Base-by-base conservation (phyloP, 2,797 vertebrate genomes). In the Pipistrellus pipistrellus region DNA sequence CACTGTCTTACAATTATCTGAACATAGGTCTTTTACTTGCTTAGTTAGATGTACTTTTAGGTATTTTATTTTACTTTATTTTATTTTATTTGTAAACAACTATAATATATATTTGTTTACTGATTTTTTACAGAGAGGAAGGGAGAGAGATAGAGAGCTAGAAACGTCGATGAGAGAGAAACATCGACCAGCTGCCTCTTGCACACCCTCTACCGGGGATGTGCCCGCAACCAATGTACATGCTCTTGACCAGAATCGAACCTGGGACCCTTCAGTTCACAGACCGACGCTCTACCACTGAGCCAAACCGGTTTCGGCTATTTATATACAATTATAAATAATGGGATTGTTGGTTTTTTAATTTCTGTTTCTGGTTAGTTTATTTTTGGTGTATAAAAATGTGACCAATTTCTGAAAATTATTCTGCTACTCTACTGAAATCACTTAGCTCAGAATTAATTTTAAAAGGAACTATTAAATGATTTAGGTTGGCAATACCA, bases 391-490 rank as follows among this genome's bases (percentile, higher is more conserved):
- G 18, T 76, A 55, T 55, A 77, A 41, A 72, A 27, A 44, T 55
- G 32, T 20, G 25, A 55, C 12, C n/a, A 53, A 55, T 77, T 77
- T 55, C 48, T 77, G n/a, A 77, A 55, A 35, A 77, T 77, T 77
- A 53, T 55, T 55, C 51, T 55, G 75, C 51, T 77, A 53, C n/a
- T 53, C 23, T 77, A 77, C 48, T 77, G 21, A 55, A 77, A 14
- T 77, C 20, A 35, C 23, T 53, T 77, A 35, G 7, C 75, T 77
- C 18, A 23, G 18, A 32, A 76, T 76, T 57, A 73, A 92, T 69
- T 82, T 92, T 38, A 3, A 94, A 94, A 93, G 35, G 13, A 78
- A 76, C 9, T 44, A 57, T 14, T 76, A 55, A 55, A 53, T 90
- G 85, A 35, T 73, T 89, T 32, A 89, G 32, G 15, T 73, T 88